Evolutionary conservation across 2,888 invertebrate genomes (phyloP).

Genomic region (Operophtera brumata): DNA sequence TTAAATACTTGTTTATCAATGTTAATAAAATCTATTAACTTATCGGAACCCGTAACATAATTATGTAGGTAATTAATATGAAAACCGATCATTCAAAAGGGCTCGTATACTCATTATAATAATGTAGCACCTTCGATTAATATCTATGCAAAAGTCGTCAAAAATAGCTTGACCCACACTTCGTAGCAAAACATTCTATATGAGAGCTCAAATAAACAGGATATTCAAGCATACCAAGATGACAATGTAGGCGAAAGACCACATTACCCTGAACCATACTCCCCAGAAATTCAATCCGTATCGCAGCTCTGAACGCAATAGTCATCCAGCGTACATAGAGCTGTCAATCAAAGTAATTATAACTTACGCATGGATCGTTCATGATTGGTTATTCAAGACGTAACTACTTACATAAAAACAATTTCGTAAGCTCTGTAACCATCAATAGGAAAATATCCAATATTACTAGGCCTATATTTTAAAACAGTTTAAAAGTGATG

Average conservation of each 20-base stretch:
- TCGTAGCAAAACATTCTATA: constrained; percentile 6
- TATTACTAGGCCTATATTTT: constrained; percentile 1
- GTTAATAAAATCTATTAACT: no score
- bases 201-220: constrained; percentile 26
- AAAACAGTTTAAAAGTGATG: neutral
- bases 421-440: neutral
- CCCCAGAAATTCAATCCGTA: neutral
- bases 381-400: constrained; percentile 10
- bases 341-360: constrained; percentile 17
- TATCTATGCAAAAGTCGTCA: constrained; percentile 37
- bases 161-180: constrained; percentile 26
- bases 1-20: no score
- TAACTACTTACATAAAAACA: neutral
- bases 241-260: constrained; percentile 4
- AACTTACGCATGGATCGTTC: constrained; percentile 17
- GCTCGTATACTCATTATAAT: constrained; percentile 36
- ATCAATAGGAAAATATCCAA: constrained; percentile 3
- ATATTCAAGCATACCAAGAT: constrained; percentile 8
- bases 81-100: constrained; percentile 30
- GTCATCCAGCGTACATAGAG: constrained; percentile 10
- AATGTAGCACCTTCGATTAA: constrained; percentile 43
- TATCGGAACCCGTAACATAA: neutral
- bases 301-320: constrained; percentile 16
- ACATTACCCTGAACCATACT: constrained; percentile 12
- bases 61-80: constrained; percentile 14